Evolutionary conservation across 2,888 invertebrate species (phyloP), one percentile per base, ranked within the genome.

Genomic region (Monochamus alternatus): DNA sequence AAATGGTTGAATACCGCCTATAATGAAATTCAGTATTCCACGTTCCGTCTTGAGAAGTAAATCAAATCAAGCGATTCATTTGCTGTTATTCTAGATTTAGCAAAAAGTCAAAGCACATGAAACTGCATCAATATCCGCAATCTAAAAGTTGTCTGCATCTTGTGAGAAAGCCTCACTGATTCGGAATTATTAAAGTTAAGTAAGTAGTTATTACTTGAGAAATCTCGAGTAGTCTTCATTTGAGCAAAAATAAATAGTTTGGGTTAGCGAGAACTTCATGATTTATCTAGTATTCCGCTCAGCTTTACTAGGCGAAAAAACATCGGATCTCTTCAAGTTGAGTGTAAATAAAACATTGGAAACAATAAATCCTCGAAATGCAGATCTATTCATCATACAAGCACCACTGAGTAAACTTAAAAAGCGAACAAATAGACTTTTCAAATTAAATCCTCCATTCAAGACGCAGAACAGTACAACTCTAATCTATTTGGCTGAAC

Each of bases 311-410:
- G 38, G 31, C 65, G 62, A 63, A 74, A 75, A 77, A 75, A 75
- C 69, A 68, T 64, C 68, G 38, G 74, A 69, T 59, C 62, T 76
- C 73, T 55, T 76, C 75, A 74, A 79, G 70, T 75, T 67, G 63
- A 75, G 75, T 76, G 73, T 79, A 79, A 79, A 79, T 79, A 79
- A 71, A 73, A 31, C 76, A 78, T 79, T 73, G 60, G 75, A 71
- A 79, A 77, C 77, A 77, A 79, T 80, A 80, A 80, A 80, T 80
- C 74, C 55, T 68, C 51, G 47, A 73, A 78, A 73, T 80, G 80
- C 76, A 80, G 80, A 78, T 80, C 78, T 80, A 80, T 80, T 78
- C 78, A 80, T 80, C 78, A 80, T 80, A 74, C 74, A 78, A 78
- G 76, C 78, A 78, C 75, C 75, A 69, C 72, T 75, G 74, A 52